Evolutionary conservation across 2,113 vertebrate species (phyloP), one percentile per base, ranked within the genome.

Genomic region (Arenaria interpres): DNA sequence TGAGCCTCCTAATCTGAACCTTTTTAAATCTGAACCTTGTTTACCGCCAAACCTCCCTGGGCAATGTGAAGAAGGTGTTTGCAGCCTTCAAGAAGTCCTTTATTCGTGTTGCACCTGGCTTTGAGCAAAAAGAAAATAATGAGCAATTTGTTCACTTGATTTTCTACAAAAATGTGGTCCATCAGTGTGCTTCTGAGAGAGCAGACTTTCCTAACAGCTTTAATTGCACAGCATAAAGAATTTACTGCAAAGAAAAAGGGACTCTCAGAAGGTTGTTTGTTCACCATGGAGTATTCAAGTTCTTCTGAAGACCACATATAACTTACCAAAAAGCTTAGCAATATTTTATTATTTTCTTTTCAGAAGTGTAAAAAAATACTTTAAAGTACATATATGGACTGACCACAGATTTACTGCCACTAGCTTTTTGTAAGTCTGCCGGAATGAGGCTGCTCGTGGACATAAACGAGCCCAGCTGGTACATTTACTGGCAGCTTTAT

Each of bases 381-480:
- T 98, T 97, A 95, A 98, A 98, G 97, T 98, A 93, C 91, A 90
- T 98, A 96, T 98, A 98, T 96, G 97, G 97, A 98, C 97, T 98
- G 97, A 97, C 97, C 97, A 88, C 96, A 98, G 97, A 98, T 98
- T 98, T 98, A 98, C 97, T 96, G 96, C 98, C 96, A 96, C 90
- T 97, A 95, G 88, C 91, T 98, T 97, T 97, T 97, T 96, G 95
- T 97, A 97, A 98, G 97, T 97, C 96, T 93, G 97, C 67, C 50
- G 57, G 97, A 98, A 88, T 96, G 96, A 97, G 97, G 91, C 97
- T 89, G 96, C 96, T 98, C 93, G 63, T 96, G 98, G 97, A 96
- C 93, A 92, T 98, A 98, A 98, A 98, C 73, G 98, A 98, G 98
- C 97, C 98, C 98, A 98, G 98, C 98, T 98, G 98, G 98, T 97